Percentiles rank a stretch among this genome's conserved stretches.
Conservation (phyloP, 1,140 invertebrate genomes). For the Drosophila kepulauana region DNA sequence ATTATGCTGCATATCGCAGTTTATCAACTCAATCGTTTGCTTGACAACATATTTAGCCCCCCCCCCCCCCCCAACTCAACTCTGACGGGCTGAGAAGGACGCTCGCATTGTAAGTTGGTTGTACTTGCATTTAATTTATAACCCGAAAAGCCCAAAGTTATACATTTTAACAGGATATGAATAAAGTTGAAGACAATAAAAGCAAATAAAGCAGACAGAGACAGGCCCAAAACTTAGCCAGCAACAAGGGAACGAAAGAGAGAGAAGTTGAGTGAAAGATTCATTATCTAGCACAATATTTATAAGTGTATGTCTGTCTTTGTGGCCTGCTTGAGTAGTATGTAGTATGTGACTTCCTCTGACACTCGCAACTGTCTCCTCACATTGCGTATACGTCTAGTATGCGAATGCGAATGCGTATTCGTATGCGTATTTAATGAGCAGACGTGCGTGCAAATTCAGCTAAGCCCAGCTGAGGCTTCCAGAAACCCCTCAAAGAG, state of each 20-base stretch:
- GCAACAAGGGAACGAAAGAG: constrained; percentile 15
- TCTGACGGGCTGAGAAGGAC: constrained; percentile 1
- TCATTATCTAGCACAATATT: constrained; percentile 82
- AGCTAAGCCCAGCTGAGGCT: constrained; percentile 62
- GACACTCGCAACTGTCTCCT: constrained; percentile 14
- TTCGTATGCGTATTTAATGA: constrained; percentile 82
- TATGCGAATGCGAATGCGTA: constrained; percentile 27
- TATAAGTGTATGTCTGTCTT: constrained; percentile 65
- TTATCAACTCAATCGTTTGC: constrained; percentile 81
- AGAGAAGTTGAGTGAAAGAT: constrained; percentile 45
- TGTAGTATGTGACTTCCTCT: constrained; percentile 40
- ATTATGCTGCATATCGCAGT: constrained; percentile 80
- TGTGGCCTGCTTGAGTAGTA: constrained; percentile 43
- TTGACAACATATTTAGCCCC: constrained; percentile 52
- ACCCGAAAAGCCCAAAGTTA: constrained; percentile 81
- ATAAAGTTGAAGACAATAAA: constrained; percentile 84
- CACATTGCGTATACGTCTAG: constrained; percentile 71
- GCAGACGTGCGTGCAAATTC: constrained; percentile 79
- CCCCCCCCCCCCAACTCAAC: background rate
- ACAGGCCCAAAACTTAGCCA: constrained; percentile 15
- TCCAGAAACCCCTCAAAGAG: constrained; percentile 2
- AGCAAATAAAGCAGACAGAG: constrained; percentile 76
- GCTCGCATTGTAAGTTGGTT: constrained; percentile 28
- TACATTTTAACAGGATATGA: constrained; percentile 84
- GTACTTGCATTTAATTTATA: constrained; percentile 78